Evolutionary conservation across 2,888 invertebrate species (phyloP).

Genomic region (Acanthosoma haemorrhoidale): DNA sequence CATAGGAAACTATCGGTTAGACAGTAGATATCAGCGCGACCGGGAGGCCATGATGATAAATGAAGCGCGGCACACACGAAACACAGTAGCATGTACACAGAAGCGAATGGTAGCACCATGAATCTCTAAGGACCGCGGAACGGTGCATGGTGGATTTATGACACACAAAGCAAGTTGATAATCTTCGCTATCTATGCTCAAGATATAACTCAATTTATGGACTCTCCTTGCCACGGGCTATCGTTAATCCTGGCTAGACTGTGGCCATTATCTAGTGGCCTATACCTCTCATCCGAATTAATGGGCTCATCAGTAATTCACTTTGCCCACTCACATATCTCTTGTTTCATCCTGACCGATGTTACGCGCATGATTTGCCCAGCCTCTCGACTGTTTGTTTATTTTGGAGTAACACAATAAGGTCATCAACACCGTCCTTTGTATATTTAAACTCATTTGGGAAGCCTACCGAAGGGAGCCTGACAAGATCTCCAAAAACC

Average conservation of each 20-base stretch:
- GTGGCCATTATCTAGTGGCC: neutral
- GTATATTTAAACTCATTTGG: too few relatives aligned
- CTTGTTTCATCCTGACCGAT: too few relatives aligned
- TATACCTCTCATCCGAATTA: neutral
- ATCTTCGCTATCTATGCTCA: neutral
- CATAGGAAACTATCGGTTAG: too few relatives aligned
- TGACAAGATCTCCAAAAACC: too few relatives aligned
- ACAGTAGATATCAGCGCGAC: too few relatives aligned
- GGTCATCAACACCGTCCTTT: too few relatives aligned
- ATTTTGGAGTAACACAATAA: too few relatives aligned
- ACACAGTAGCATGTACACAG: neutral
- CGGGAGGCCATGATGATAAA: too few relatives aligned
- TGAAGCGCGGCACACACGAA: too few relatives aligned
- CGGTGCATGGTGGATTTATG: neutral
- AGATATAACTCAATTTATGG: conserved; percentile 5
- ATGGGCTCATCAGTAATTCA: conserved; percentile 1
- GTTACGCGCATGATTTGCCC: too few relatives aligned
- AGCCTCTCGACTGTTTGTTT: too few relatives aligned
- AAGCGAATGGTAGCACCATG: neutral
- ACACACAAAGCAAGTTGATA: conserved; percentile 7
- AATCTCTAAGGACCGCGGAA: neutral
- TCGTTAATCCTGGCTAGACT: neutral
- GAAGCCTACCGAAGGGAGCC: too few relatives aligned
- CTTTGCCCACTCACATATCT: neutral
- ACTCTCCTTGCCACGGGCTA: neutral